Evolutionary conservation across 1,140 invertebrate species (phyloP).

Genomic region (Neodiprion virginianus): DNA sequence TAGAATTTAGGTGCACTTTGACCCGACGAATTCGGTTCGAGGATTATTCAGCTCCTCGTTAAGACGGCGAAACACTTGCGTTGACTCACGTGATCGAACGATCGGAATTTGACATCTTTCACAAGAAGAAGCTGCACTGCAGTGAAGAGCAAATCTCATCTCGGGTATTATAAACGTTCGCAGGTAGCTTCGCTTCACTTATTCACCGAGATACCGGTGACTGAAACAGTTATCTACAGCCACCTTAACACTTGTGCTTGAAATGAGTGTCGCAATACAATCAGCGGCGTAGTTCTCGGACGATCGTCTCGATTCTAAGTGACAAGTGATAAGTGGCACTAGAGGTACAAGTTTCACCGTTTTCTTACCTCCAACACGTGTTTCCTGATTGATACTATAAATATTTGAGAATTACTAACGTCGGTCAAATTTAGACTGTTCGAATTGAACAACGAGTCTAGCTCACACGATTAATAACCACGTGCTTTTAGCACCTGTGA

Average conservation of each 20-base stretch:
- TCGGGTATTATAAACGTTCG: too few relatives aligned
- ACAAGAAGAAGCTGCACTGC: too few relatives aligned
- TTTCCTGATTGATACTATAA: background rate
- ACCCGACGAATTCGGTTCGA: background rate
- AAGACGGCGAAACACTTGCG: background rate
- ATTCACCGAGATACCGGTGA: background rate
- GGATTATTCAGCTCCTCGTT: background rate
- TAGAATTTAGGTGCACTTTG: background rate
- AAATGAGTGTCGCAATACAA: too few relatives aligned
- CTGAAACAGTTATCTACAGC: background rate
- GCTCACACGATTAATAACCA: too few relatives aligned
- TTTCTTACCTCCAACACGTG: background rate
- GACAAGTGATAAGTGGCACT: background rate
- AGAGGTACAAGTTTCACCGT: background rate
- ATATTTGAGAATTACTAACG: background rate
- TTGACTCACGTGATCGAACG: conserved; percentile 22
- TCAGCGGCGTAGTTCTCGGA: background rate
- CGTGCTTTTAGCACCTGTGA: too few relatives aligned
- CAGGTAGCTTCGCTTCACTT: too few relatives aligned
- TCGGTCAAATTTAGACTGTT: background rate
- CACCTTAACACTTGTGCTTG: background rate
- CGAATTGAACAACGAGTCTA: background rate
- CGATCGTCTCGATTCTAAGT: background rate
- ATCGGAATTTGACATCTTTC: too few relatives aligned
- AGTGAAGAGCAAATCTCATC: too few relatives aligned